Evolutionary conservation across 2,888 invertebrate genomes (phyloP).

Genomic region (Sycophila texana): DNA sequence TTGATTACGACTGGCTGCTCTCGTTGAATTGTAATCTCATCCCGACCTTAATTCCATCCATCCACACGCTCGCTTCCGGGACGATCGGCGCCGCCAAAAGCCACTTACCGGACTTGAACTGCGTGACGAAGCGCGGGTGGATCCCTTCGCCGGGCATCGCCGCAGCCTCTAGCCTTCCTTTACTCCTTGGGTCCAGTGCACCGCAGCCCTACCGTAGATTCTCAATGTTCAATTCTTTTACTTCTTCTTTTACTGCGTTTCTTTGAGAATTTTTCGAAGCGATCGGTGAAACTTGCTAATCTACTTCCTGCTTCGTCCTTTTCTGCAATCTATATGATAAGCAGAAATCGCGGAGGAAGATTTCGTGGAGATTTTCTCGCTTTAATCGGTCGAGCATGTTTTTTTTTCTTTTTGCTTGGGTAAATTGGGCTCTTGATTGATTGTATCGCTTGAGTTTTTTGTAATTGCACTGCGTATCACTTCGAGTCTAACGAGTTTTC

Average conservation of each 20-base stretch:
- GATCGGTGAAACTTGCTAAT: slow-evolving; percentile 45
- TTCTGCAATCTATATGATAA: slow-evolving; percentile 39
- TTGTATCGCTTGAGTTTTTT: no score
- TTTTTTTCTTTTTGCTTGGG: neutral
- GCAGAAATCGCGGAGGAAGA: slow-evolving; percentile 10
- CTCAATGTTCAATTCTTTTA: neutral
- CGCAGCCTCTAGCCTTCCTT: no score
- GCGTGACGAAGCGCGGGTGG: slow-evolving; percentile 34
- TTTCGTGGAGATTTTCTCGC: neutral
- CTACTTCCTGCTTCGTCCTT: slow-evolving; percentile 45
- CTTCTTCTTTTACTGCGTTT: neutral
- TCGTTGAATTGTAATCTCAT: neutral
- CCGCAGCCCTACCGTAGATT: neutral
- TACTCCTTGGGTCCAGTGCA: neutral
- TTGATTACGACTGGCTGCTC: no score
- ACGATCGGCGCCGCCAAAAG: slow-evolving; percentile 26
- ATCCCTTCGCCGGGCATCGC: neutral
- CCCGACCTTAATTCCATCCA: slow-evolving; percentile 34
- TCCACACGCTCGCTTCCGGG: slow-evolving; percentile 23
- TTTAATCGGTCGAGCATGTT: neutral
- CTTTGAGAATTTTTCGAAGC: neutral
- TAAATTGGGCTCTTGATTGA: no score
- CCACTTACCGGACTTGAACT: slow-evolving; percentile 43
- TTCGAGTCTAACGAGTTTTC: no score
- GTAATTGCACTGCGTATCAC: no score